Percentiles rank a stretch among this genome's conserved stretches.
Evolutionary conservation across 1,140 invertebrate genomes (phyloP).

Genomic region (Brachystomella parvula): DNA sequence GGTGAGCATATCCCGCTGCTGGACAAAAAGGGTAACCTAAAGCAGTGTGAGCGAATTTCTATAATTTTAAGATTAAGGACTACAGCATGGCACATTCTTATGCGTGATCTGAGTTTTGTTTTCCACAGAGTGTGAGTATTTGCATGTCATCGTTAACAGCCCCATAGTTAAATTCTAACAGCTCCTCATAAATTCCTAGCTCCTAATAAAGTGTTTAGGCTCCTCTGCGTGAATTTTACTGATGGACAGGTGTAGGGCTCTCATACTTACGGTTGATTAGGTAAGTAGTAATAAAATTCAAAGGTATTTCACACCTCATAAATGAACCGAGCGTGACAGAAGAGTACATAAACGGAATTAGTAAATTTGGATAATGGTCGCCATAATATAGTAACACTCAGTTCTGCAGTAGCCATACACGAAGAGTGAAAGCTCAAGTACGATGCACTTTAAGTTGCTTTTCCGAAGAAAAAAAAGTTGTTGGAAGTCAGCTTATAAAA

Average conservation of each 20-base stretch:
- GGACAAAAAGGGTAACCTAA: no score
- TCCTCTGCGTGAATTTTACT: neutral
- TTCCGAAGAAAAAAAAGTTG: neutral
- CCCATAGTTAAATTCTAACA: neutral
- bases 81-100: no score
- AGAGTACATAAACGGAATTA: neutral
- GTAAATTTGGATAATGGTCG: neutral
- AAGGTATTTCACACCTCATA: neutral
- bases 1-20: no score
- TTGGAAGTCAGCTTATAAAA: neutral
- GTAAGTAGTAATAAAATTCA: neutral
- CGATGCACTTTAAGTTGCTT: neutral
- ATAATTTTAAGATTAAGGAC: neutral
- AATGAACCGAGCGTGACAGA: neutral
- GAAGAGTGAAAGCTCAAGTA: neutral
- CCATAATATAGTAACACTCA: neutral
- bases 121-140: neutral
- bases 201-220: neutral
- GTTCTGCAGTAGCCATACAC: neutral
- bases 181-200: no score
- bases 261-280: neutral
- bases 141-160: neutral
- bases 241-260: neutral
- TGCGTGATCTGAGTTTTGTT: no score
- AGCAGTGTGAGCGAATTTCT: neutral